phyloP scores from a whole-genome alignment of 1,140 invertebrate genomes.

The Drosophila nasuta region DNA sequence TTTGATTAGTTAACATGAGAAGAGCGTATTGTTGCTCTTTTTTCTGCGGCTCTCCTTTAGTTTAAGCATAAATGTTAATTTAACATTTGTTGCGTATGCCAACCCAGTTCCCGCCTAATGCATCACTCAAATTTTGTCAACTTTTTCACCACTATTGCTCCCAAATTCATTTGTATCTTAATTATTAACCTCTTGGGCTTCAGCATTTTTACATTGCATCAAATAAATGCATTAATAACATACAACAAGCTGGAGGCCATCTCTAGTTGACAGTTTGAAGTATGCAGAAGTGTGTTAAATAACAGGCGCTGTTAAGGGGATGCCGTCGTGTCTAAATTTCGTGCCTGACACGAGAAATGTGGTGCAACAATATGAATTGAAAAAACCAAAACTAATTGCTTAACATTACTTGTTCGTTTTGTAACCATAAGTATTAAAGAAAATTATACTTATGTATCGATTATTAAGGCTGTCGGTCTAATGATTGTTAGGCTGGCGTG shows the following conservation, averaged over 20 bases:
- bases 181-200: background rate
- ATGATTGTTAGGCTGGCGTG: constrained; percentile 5
- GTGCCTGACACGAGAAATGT: background rate
- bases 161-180: background rate
- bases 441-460: no score
- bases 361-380: background rate
- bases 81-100: constrained; percentile 1
- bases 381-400: no score
- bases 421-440: no score
- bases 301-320: constrained; percentile 3
- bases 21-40: constrained; percentile 7
- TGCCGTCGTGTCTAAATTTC: constrained; percentile 13
- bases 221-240: background rate
- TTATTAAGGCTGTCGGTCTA: no score
- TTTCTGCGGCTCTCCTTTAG: background rate
- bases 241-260: constrained; percentile 11
- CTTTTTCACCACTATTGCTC: background rate
- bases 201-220: background rate
- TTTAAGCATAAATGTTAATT: background rate
- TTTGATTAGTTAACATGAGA: background rate
- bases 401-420: no score
- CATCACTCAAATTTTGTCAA: background rate
- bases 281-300: background rate
- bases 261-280: constrained; percentile 19
- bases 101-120: background rate